These are phyloP conservation scores for Falco novaeseelandiae DNA, from an alignment of 2,797 vertebrate species.

Conservation along the genomic window DNA sequence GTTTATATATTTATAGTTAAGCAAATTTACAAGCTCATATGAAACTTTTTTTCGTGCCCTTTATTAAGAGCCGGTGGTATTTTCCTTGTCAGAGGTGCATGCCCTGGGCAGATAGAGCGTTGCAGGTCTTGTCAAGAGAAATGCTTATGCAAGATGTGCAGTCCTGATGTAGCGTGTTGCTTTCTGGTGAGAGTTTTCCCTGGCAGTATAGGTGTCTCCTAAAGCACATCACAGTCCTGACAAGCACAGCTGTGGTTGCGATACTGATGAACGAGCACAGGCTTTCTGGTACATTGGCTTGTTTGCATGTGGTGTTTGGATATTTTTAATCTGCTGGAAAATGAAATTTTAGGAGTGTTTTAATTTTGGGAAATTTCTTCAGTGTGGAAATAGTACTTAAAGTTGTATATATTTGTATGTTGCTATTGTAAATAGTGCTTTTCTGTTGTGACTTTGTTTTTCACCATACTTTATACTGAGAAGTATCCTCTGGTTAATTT, in stretches of 20 bases:
- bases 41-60: background rate
- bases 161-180: accelerated
- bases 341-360: background rate
- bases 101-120: background rate
- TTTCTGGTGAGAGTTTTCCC: background rate
- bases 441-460: background rate
- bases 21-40: background rate
- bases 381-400: background rate
- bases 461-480: background rate
- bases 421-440: background rate
- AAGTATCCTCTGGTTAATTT: background rate
- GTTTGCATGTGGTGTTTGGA: background rate
- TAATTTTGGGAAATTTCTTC: background rate
- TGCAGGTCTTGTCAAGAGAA: background rate
- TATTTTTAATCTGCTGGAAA: background rate
- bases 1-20: background rate
- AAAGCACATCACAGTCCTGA: background rate
- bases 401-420: background rate
- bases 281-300: background rate
- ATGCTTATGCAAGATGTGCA: background rate
- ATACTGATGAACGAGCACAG: too few species aligned
- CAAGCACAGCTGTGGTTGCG: background rate
- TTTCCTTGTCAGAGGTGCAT: background rate
- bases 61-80: background rate
- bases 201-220: background rate